Evolutionary conservation across 2,888 invertebrate species (phyloP), one percentile per base, ranked within the genome.

Genomic region (Drosophila kokeensis): DNA sequence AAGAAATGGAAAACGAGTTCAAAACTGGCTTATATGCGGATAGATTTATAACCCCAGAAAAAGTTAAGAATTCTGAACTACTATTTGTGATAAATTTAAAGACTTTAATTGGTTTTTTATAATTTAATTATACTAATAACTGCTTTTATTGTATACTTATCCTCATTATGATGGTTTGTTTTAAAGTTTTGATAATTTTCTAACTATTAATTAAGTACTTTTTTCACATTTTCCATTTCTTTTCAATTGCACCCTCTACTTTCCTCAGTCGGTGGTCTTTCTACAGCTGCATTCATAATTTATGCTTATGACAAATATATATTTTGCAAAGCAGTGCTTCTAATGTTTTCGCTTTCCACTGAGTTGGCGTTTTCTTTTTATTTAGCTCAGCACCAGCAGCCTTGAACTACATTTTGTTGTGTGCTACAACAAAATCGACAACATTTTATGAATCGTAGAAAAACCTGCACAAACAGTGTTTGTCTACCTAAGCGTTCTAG

Each of bases 401-500:
- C 80, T 70, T 79, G 80, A 73, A 76, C 76, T 73, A 79, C 67
- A 65, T 76, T 63, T 42, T 11, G 40, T 11, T 36, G 24, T 15
- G 15, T 48, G 40, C 8, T 36, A 40, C 24, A 42, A 29, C 21
- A 27, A 45, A 60, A 38, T 60, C 24, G 7, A 59, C n/a, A 45
- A 59, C 42, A 62, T 55, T 36, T 60, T 54, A 40, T 69, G 61
- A 67, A 67, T 65, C 36, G 78, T 54, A 59, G 59, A 54, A 64
- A 57, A 69, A 68, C 61, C 61, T 54, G 67, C 49, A 57, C 40
- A 59, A 53, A 59, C 45, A 52, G 11, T 34, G 53, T 45, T 24
- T 66, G 40, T 49, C 82, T 85, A 87, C 79, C 79, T 83, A 71
- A 52, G 60, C 24, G 59, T 61, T 59, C 66, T 62, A 52, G 61